Conservation (phyloP, 2,888 invertebrate genomes). For the Sminthurides aquaticus region DNA sequence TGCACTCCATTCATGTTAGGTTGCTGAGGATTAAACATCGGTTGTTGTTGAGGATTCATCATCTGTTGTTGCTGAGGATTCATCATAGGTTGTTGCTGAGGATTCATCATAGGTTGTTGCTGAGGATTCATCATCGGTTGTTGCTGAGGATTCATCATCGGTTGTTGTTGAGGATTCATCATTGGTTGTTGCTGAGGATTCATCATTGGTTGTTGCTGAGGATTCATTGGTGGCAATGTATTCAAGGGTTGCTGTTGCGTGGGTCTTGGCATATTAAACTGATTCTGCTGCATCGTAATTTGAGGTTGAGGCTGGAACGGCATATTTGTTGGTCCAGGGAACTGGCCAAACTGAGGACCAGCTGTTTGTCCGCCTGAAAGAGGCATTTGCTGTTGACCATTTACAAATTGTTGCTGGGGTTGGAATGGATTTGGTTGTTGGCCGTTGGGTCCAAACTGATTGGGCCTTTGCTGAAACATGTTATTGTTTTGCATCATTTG, state of each 20-base stretch:
- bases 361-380: neutral
- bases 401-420: neutral
- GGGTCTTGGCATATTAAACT: neutral
- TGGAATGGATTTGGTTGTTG: conserved; percentile 10
- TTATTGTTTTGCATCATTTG: too few species aligned
- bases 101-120: conserved; percentile 16
- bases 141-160: neutral
- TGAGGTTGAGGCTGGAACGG: neutral
- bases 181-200: neutral
- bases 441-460: neutral
- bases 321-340: neutral
- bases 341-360: neutral
- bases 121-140: conserved; percentile 10
- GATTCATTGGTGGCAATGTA: neutral
- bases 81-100: conserved; percentile 6
- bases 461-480: conserved; percentile 8
- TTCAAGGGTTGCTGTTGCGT: neutral
- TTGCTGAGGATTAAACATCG: neutral
- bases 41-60: conserved; percentile 8
- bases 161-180: neutral
- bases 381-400: neutral
- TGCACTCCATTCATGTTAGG: too few species aligned
- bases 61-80: conserved; percentile 18
- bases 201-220: neutral
- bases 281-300: neutral